Evolutionary conservation across 30 jellyfish, hydroid and myxozoan genomes (phyloP).

Genomic region (Aurelia coerulea): DNA sequence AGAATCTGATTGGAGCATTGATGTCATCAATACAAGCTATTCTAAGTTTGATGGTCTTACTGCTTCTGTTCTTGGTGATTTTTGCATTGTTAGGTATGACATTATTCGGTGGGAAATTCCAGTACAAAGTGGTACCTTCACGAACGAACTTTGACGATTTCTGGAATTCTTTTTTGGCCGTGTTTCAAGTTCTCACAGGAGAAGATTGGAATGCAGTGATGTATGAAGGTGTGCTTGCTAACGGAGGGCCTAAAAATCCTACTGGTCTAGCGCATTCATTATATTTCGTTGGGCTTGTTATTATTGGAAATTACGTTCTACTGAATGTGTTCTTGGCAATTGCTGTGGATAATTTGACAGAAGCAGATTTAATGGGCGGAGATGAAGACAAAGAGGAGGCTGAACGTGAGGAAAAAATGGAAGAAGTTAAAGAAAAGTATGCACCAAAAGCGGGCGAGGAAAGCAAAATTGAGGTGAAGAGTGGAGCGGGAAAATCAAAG

Average conservation of each 20-base stretch:
- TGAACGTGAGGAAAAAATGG: conserved; percentile 76
- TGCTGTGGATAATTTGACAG: conserved; percentile 87
- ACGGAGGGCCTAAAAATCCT: conserved; percentile 85
- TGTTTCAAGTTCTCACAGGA: conserved; percentile 89
- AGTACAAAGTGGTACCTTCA: conserved; percentile 71
- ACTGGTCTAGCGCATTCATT: conserved; percentile 71
- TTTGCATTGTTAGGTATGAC: conserved; percentile 98
- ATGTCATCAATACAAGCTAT: conserved; percentile 84
- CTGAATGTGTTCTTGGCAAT: conserved; percentile 90
- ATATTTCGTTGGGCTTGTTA: conserved; percentile 74
- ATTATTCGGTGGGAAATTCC: conserved; percentile 94
- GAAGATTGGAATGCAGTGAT: conserved; percentile 91
- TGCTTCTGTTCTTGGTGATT: conserved; percentile 79
- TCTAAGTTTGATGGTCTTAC: conserved; percentile 88
- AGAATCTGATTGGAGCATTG: conserved; percentile 90
- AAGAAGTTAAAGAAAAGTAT: conserved; percentile 68
- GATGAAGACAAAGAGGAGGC: conserved; percentile 72
- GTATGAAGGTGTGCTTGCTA: conserved; percentile 93
- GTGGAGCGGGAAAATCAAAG: conserved; percentile 6
- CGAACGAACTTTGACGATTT: conserved; percentile 95
- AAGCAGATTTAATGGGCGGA: conserved; percentile 77
- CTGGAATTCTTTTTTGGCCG: conserved; percentile 97
- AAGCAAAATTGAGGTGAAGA: conserved; percentile 16
- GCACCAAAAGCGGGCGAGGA: conserved; percentile 56
- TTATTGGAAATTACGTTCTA: conserved; percentile 83